Evolutionary conservation across 2,797 vertebrate species (phyloP), one percentile per base, ranked within the genome.

Genomic region (Phoebastria nigripes): DNA sequence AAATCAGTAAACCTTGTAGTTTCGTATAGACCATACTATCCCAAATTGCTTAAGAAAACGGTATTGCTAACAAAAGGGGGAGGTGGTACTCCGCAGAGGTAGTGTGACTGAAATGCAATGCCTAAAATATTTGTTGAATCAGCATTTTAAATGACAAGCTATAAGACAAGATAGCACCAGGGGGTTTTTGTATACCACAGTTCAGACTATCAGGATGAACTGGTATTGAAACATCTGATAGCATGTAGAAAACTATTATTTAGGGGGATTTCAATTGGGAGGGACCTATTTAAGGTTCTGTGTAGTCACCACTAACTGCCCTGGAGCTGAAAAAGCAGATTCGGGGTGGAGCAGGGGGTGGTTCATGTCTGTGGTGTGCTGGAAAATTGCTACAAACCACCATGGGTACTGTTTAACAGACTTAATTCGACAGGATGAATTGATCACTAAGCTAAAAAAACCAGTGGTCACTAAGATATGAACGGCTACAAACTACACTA

Each of bases 291-390:
- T 67, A 71, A 63, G 22, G 24, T 58, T 56, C 20, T 47, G n/a
- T 0, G 0, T 17, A 71, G 42, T 41, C 37, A 56, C 16, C 17
- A 56, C n/a, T 47, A 61, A 46, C 22, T n/a, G 39, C 15, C 42
- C 33, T 47, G 26, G 37, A 44, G 33, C 13, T 74, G 47, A 78
- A 79, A 65, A 85, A 76, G 51, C 6, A 46, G 14, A 11, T 56
- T 26, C 2, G 3, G 22, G 20, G 29, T 1, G 7, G 15, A 22
- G 8, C 1, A 0, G 3, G 4, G 15, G 26, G 6, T 20, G 10
- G 10, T 47, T 20, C 63, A 20, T 12, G 3, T 20, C 14, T 31
- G 24, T 65, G 14, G 26, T 20, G 6, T 39, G 28, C 33, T n/a
- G 35, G 21, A 66, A 62, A 73, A 84, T 17, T 44, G 19, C 28